Conservation (phyloP, 2,888 invertebrate genomes). For the Plagodis dolabraria region DNA sequence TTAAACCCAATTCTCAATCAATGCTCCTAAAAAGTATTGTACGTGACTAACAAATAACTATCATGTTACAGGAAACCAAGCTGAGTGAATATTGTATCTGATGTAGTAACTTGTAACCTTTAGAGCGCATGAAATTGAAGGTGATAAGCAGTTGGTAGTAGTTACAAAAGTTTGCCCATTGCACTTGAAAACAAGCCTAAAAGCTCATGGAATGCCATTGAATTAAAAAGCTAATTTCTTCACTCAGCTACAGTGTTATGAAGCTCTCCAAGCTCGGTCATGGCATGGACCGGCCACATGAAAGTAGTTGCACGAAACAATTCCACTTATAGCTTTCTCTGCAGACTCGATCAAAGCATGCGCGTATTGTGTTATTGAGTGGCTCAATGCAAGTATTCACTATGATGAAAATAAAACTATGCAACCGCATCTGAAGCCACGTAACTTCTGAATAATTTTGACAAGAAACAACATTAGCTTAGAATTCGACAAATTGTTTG, state of each 20-base stretch:
- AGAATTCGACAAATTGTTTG: slow-evolving; percentile 1
- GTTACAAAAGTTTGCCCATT: too few species aligned
- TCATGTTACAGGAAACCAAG: slow-evolving; percentile 1
- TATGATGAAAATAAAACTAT: slow-evolving; percentile 36
- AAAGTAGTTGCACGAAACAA: slow-evolving; percentile 60
- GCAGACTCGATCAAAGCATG: slow-evolving; percentile 45
- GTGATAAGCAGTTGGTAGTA: background rate
- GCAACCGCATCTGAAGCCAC: slow-evolving; percentile 43
- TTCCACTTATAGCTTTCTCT: slow-evolving; percentile 64
- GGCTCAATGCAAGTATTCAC: slow-evolving; percentile 38
- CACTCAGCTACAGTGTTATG: slow-evolving; percentile 43
- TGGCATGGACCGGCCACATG: slow-evolving; percentile 46
- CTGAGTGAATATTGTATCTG: background rate
- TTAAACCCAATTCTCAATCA: slow-evolving; percentile 13
- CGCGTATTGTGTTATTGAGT: slow-evolving; percentile 43
- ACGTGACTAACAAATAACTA: slow-evolving; percentile 5
- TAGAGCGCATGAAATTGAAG: background rate
- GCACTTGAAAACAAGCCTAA: slow-evolving; percentile 7
- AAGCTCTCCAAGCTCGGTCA: slow-evolving; percentile 55
- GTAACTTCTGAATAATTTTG: too few species aligned
- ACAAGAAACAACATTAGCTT: slow-evolving; percentile 38
- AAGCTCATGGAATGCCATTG: slow-evolving; percentile 35
- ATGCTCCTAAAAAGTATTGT: slow-evolving; percentile 5
- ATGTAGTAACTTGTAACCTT: slow-evolving; percentile 3
- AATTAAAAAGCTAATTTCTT: slow-evolving; percentile 49